Conservation (phyloP, 92 coral and sea anemone genomes). For the Palythoa grandiflora region DNA sequence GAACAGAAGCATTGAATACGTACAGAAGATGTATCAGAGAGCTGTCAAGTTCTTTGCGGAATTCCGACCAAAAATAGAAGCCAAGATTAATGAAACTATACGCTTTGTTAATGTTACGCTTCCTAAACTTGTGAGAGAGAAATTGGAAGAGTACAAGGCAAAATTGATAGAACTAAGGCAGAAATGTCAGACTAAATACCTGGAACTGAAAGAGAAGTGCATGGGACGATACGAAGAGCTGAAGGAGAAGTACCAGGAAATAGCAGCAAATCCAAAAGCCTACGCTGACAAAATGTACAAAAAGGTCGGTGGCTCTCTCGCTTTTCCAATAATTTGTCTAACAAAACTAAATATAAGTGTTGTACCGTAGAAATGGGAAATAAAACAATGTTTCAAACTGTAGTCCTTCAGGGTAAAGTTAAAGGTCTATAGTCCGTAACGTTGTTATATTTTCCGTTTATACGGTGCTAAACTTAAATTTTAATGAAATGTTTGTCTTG, state of each 20-base stretch:
- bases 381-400: no score
- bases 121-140: slow-evolving; percentile 68
- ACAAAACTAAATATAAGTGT: not conserved
- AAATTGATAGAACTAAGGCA: slow-evolving; percentile 47
- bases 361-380: no score
- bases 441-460: no score
- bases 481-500: no score
- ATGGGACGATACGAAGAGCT: slow-evolving; percentile 40
- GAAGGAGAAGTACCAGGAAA: slow-evolving; percentile 36
- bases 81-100: slow-evolving; percentile 66
- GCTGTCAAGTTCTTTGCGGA: slow-evolving; percentile 60
- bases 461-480: no score
- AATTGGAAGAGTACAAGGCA: slow-evolving; percentile 50
- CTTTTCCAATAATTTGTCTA: not conserved
- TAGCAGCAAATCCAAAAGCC: slow-evolving; percentile 53
- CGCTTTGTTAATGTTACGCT: slow-evolving; percentile 80
- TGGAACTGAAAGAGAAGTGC: not conserved
- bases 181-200: slow-evolving; percentile 21
- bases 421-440: no score
- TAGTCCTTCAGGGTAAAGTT: no score
- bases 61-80: slow-evolving; percentile 70
- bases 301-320: not conserved
- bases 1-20: slow-evolving; percentile 49
- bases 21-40: slow-evolving; percentile 61
- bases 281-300: slow-evolving; percentile 42